Evolutionary conservation across 1,140 invertebrate genomes (phyloP), one percentile per base, ranked within the genome.

Genomic region (Diploscapter pachys): DNA sequence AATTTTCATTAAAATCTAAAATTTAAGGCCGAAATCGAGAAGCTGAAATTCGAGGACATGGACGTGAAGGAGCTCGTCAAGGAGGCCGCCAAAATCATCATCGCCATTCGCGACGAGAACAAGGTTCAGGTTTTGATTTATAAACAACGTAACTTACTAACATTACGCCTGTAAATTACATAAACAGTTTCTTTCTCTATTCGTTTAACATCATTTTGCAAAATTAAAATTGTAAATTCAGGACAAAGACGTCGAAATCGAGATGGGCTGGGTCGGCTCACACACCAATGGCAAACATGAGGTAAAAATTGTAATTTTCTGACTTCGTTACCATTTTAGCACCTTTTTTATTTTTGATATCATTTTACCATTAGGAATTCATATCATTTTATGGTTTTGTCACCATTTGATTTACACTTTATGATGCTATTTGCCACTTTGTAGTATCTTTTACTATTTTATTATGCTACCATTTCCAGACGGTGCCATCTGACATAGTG

Each of bases 181-280:
- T 31, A 31, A 31, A 31, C 0, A 31, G 31, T 31, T 31, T 31
- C 31, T 31, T 31, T 31, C 31, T 31, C 31, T 31, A 31, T 31
- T 31, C 31, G 0, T 31, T 31, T 31, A 1, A 1, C 31, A 31
- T 31, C 1, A 31, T 31, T 31, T 31, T 31, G 31, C 31, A 31
- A 31, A 31, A 31, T 31, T 31, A 1, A 0, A 31, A 31, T 31
- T 31, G 31, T 1, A 31, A 31, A 31, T 59, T 59, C 31, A 68
- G 88, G 96, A 99, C 86, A 98, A 98, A 87, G 91, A 95, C 77
- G 98, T 99, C 87, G 95, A 97, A 84, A 87, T 99, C 74, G 96
- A 99, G 88, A 89, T 99, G 82, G 95, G 94, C 73, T 98, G 96
- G 93, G 93, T 98, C 50, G 93, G 93, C 65, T 90, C 91, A 54